Percentiles rank a stretch among this genome's conserved stretches.
phyloP scores from a whole-genome alignment of 2,113 vertebrate species.

The Tympanuchus pallidicinctus region DNA sequence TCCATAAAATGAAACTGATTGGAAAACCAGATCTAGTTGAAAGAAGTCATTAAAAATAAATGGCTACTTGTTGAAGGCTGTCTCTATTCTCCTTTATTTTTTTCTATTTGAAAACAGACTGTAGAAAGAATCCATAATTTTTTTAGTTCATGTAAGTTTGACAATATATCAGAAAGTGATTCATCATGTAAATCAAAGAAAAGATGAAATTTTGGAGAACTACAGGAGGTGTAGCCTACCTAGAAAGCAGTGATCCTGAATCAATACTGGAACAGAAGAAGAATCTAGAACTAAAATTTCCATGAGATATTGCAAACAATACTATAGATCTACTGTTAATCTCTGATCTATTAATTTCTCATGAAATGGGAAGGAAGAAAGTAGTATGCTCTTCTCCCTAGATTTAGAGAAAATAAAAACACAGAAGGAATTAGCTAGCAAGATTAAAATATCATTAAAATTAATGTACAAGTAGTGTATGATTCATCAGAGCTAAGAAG shows the following conservation, averaged over 20 bases:
- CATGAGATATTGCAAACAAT: neutral
- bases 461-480: neutral
- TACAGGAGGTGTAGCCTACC: neutral
- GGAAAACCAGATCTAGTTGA: neutral
- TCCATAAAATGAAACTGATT: neutral
- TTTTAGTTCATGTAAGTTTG: neutral
- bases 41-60: neutral
- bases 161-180: neutral
- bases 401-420: neutral
- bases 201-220: neutral
- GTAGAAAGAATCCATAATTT: neutral
- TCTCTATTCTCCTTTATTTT: neutral
- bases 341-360: neutral
- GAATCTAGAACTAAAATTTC: neutral
- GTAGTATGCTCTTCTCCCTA: neutral
- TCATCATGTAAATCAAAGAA: neutral
- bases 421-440: neutral
- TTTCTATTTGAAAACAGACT: neutral
- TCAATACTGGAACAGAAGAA: neutral
- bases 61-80: neutral
- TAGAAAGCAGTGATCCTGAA: neutral
- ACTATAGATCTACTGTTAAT: neutral
- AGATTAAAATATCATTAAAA: neutral
- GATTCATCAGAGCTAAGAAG: neutral
- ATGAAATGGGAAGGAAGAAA: neutral